Percentiles rank a stretch among this genome's conserved stretches.
These are phyloP conservation scores for Stigmatopora argus DNA, from an alignment of 2,113 vertebrate genomes.

Conservation along the genomic window DNA sequence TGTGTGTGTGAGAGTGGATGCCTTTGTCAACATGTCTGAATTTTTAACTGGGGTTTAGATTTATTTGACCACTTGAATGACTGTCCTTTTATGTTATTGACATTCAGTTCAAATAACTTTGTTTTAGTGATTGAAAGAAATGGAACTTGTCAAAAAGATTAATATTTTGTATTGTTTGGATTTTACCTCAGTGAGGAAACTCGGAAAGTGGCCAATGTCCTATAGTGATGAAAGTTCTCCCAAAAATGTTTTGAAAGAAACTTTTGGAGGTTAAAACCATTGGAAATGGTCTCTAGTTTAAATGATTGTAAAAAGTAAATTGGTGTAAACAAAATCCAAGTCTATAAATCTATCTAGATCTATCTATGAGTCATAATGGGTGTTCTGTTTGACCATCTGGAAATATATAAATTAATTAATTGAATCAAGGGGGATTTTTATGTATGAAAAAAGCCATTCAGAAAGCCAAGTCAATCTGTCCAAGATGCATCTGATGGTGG, in stretches of 20 bases:
- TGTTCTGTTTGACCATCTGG: slow-evolving; percentile 1
- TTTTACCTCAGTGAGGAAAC: background rate
- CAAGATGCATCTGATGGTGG: background rate
- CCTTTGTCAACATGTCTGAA: no score
- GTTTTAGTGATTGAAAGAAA: background rate
- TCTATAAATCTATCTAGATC: slow-evolving; percentile 23
- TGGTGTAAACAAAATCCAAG: slow-evolving; percentile 7
- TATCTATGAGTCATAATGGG: slow-evolving; percentile 16
- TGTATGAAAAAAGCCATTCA: slow-evolving; percentile 43
- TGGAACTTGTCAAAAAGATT: slow-evolving; percentile 1
- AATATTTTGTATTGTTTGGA: slow-evolving; percentile 9
- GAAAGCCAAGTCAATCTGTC: background rate
- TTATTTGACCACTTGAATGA: no score
- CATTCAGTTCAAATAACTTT: background rate
- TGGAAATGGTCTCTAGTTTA: slow-evolving; percentile 19
- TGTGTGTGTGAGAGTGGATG: background rate
- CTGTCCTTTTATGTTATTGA: background rate
- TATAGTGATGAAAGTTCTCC: slow-evolving; percentile 19
- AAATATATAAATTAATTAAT: slow-evolving; percentile 25
- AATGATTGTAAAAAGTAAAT: slow-evolving; percentile 39
- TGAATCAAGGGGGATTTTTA: slow-evolving; percentile 34
- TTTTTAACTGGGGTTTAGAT: no score
- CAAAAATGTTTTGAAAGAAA: slow-evolving; percentile 26
- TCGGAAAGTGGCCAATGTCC: background rate
- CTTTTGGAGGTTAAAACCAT: slow-evolving; percentile 30